A percentile compares a stretch with the other conserved stretches of the same genome.
These are phyloP conservation scores for Yponomeuta sedellus DNA, from an alignment of 2,888 invertebrate species.

Conservation along the genomic window DNA sequence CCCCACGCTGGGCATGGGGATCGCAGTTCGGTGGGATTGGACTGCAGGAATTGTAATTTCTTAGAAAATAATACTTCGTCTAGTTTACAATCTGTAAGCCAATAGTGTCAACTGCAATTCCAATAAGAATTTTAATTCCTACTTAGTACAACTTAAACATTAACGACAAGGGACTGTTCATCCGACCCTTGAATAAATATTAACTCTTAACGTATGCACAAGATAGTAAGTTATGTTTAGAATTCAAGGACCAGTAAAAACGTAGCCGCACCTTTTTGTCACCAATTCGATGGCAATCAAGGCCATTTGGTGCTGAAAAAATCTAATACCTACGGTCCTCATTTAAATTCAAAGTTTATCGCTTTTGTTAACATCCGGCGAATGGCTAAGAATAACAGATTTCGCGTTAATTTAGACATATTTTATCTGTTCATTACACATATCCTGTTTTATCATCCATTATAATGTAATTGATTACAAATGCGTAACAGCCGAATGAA, in stretches of 20 bases:
- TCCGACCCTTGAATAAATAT: slow-evolving; percentile 48
- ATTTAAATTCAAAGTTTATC: slow-evolving; percentile 40
- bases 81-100: too few species aligned
- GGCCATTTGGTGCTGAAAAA: slow-evolving; percentile 19
- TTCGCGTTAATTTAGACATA: slow-evolving; percentile 39
- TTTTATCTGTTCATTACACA: slow-evolving; percentile 32
- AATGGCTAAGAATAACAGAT: slow-evolving; percentile 31
- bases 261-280: background rate
- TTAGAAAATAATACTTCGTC: too few species aligned
- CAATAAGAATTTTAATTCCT: background rate
- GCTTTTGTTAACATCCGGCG: slow-evolving; percentile 41
- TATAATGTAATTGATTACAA: slow-evolving; percentile 40
- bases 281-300: background rate
- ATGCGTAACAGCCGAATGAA: slow-evolving; percentile 24
- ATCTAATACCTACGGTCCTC: slow-evolving; percentile 26
- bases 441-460: slow-evolving; percentile 54
- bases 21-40: too few species aligned
- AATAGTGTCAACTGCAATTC: background rate
- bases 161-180: background rate
- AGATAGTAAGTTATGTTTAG: slow-evolving; percentile 30
- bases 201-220: slow-evolving; percentile 39
- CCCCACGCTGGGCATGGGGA: too few species aligned
- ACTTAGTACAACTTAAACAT: background rate
- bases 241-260: background rate
- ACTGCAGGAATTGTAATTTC: too few species aligned